phyloP scores from a whole-genome alignment of 2,113 vertebrate genomes.

The Ancistrus triradiatus region DNA sequence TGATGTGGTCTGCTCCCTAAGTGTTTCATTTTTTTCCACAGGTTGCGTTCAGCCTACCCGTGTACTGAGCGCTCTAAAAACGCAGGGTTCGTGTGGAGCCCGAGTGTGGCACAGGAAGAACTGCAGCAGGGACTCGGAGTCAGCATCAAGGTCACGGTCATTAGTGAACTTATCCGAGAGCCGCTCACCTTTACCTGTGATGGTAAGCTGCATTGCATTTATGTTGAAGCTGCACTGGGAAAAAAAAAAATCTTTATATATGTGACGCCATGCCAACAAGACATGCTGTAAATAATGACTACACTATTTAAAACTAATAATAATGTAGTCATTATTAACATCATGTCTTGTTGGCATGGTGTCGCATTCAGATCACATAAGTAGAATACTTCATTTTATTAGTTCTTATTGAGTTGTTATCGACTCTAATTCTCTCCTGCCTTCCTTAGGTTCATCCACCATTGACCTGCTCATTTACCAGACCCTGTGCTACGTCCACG shows the following conservation, averaged over 20 bases:
- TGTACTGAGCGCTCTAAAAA: constrained; percentile 67
- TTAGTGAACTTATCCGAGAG: constrained; percentile 77
- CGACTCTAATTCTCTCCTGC: not conserved
- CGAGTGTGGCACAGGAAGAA: constrained; percentile 72
- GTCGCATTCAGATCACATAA: too few species aligned
- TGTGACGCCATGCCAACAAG: too few species aligned
- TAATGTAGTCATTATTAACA: too few species aligned
- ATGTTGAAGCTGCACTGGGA: too few species aligned
- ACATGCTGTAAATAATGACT: too few species aligned
- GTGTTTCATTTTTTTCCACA: constrained; percentile 45
- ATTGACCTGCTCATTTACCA: constrained; percentile 93
- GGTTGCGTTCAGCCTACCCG: constrained; percentile 75
- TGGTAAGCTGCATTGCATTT: constrained; percentile 64
- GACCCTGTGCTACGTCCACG: constrained; percentile 88
- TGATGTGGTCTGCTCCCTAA: too few species aligned
- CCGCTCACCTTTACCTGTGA: constrained; percentile 94
- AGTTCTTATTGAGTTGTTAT: too few species aligned
- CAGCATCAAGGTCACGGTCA: constrained; percentile 84
- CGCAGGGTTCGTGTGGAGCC: constrained; percentile 80
- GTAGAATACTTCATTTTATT: too few species aligned
- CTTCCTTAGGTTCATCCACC: constrained; percentile 78
- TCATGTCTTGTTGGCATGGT: too few species aligned
- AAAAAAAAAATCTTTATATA: too few species aligned
- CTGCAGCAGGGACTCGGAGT: constrained; percentile 78
- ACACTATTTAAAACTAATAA: too few species aligned